Base-by-base conservation (phyloP, 2,113 vertebrate genomes). In the Ia io region DNA sequence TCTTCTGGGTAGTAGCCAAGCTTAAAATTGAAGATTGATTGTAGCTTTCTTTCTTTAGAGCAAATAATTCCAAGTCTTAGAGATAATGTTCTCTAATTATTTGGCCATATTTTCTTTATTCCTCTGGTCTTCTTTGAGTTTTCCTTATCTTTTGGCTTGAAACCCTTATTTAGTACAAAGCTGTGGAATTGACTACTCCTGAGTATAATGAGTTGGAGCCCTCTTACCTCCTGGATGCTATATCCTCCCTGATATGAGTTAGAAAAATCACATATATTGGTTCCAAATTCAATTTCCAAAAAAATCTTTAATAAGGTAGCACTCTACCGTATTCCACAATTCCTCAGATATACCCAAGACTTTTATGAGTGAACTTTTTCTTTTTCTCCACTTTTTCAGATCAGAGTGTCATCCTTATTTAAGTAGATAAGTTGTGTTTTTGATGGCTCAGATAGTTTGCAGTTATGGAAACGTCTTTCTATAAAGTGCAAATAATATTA, bases 1-100 rank as follows among this genome's bases (percentile, higher is more conserved):
- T 87, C 42, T 17, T 73, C 37, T 79, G 74, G 65, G 69, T 67
- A 86, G 84, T 53, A 86, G 89, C 79, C 95, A 94, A 89, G 8
- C 7, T 95, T 88, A 83, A 67, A 92, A 90, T 0, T 53, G 56
- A 89, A 93, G 86, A 79, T 61, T 70, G 61, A 94, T 67, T 76
- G 93, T 89, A 86, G 56, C 37, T 59, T 71, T 85, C 32, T 65
- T 88, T 93, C 63, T 94, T 42, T 23, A 82, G 76, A 13, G 20
- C 20, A 88, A 92, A 73, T 85, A 61, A 95, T 85, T 79, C 25
- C 49, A 65, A 67, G 44, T 85, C 83, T 90, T 94, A 92, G 90
- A 79, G 32, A 18, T 51, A 8, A 14, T 37, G 18, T 65, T 89
- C 40, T 70, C 70, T 85, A 88, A 86, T 80, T 11, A 83, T 88